Evolutionary conservation across 2,888 invertebrate species (phyloP).

Genomic region (Cephus pygmeus): DNA sequence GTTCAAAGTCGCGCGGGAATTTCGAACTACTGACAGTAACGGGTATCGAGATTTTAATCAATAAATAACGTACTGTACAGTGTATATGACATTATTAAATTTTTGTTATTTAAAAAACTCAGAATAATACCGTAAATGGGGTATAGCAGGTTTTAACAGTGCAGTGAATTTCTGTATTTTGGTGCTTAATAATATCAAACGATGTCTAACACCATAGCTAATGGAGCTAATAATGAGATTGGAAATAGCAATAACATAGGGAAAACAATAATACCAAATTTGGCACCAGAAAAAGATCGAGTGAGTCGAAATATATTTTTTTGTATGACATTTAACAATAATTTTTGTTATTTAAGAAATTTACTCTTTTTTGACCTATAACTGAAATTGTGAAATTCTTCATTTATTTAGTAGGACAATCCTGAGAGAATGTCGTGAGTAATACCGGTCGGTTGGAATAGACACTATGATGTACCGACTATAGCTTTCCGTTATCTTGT

Average conservation of each 20-base stretch:
- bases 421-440: not conserved
- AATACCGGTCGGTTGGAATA: not conserved
- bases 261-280: slow-evolving; percentile 23
- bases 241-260: slow-evolving; percentile 30
- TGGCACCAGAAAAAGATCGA: slow-evolving; percentile 28
- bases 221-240: slow-evolving; percentile 25
- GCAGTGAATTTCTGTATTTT: not conserved
- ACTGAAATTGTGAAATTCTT: not conserved
- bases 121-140: not conserved
- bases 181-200: not conserved
- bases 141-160: not conserved
- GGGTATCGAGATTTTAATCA: not conserved
- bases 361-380: not conserved
- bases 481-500: not conserved
- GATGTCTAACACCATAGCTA: slow-evolving; percentile 33
- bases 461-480: not conserved
- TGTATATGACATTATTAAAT: no score
- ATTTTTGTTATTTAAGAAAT: not conserved
- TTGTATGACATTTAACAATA: not conserved
- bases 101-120: not conserved
- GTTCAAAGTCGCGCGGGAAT: not conserved
- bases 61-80: not conserved
- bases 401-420: not conserved
- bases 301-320: slow-evolving; percentile 27
- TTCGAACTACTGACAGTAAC: not conserved